Evolutionary conservation across 2,888 invertebrate genomes (phyloP).

Genomic region (Poecilus cupreus): DNA sequence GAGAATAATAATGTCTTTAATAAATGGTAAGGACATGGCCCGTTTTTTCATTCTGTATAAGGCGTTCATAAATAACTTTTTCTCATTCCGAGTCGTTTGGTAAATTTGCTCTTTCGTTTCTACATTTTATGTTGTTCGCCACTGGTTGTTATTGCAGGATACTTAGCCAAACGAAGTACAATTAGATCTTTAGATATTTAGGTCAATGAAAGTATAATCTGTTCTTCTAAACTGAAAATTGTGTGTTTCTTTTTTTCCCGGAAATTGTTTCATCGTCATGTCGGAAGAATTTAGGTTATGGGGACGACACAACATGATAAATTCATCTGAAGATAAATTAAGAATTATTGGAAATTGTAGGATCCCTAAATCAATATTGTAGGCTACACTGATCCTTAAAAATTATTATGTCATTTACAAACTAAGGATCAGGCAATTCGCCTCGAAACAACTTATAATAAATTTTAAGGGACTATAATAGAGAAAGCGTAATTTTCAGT

Average conservation of each 20-base stretch:
- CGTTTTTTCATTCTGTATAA: conserved; percentile 36
- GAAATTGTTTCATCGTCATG: conserved; percentile 11
- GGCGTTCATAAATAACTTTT: conserved; percentile 43
- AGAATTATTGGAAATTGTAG: no score
- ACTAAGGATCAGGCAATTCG: no score
- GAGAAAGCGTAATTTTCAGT: no score
- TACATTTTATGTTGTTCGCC: background rate
- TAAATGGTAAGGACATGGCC: conserved; percentile 46
- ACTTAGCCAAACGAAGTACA: background rate
- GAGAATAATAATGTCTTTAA: conserved; percentile 57
- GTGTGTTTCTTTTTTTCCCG: background rate
- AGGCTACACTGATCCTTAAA: no score
- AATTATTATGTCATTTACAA: no score
- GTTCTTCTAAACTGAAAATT: background rate
- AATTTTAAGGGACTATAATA: no score
- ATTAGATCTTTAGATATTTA: conserved; percentile 7
- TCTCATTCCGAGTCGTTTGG: conserved; percentile 30
- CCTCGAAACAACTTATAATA: no score
- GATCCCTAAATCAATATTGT: no score
- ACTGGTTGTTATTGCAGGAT: background rate
- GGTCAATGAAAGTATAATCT: conserved; percentile 34
- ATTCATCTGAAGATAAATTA: background rate
- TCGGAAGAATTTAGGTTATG: background rate
- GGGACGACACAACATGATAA: background rate
- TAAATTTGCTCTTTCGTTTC: conserved; percentile 7